Percentiles rank a stretch among this genome's conserved stretches.
These are phyloP conservation scores for Hoplodrina ambigua DNA, from an alignment of 2,888 invertebrate genomes.

Conservation along the genomic window DNA sequence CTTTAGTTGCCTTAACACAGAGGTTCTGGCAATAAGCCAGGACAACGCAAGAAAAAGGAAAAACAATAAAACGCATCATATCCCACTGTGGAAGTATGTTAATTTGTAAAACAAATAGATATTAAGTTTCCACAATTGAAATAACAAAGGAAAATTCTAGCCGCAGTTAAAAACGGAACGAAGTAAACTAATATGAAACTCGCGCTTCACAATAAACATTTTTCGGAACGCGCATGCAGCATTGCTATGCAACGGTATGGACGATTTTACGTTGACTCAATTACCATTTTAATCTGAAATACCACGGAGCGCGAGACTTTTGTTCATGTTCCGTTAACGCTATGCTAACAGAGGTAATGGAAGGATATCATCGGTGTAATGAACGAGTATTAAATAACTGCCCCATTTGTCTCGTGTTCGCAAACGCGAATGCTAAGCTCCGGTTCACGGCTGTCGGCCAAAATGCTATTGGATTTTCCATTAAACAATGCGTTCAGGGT, in stretches of 20 bases:
- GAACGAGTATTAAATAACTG: not conserved
- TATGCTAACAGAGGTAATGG: not conserved
- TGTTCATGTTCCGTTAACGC: not conserved
- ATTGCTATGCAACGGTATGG: slow-evolving; percentile 16
- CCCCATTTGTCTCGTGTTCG: too few species aligned
- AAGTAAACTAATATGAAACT: slow-evolving; percentile 17
- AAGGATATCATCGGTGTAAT: not conserved
- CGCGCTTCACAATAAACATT: slow-evolving; percentile 34
- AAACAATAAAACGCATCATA: slow-evolving; percentile 9
- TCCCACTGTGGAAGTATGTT: not conserved
- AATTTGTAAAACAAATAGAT: slow-evolving; percentile 5
- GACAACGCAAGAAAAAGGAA: slow-evolving; percentile 8
- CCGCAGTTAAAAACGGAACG: not conserved
- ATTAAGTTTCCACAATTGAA: not conserved
- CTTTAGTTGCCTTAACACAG: slow-evolving; percentile 7
- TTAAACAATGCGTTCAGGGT: too few species aligned
- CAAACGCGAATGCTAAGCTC: too few species aligned
- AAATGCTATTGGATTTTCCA: too few species aligned
- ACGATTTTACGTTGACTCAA: slow-evolving; percentile 4
- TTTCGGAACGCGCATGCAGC: slow-evolving; percentile 21
- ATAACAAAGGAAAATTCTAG: slow-evolving; percentile 20
- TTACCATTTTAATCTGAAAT: slow-evolving; percentile 48
- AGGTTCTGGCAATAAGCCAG: slow-evolving; percentile 47
- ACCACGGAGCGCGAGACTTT: slow-evolving; percentile 15
- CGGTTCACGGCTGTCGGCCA: too few species aligned